Conservation (phyloP, 2,888 invertebrate species). For the Scaptomyza parva region DNA sequence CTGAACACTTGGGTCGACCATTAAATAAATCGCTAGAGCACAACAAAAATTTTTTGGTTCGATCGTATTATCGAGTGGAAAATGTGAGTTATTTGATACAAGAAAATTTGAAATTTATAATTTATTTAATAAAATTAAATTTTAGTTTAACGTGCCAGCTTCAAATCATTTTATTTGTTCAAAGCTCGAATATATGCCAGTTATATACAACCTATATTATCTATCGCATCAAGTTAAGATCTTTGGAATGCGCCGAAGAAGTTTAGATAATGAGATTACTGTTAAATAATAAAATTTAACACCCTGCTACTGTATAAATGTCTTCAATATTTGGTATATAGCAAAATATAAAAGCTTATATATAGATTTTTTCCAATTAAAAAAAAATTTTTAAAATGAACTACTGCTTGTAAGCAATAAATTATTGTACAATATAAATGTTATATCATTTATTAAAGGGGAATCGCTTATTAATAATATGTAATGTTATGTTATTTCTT, state of each 20-base stretch:
- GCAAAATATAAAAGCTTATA: too few relatives aligned
- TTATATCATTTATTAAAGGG: neutral
- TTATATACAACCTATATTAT: conserved; percentile 47
- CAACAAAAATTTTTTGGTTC: conserved; percentile 42
- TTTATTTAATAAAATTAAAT: neutral
- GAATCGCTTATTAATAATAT: neutral
- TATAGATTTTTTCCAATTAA: too few relatives aligned
- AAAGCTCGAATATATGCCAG: conserved; percentile 17
- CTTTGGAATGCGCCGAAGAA: conserved; percentile 37
- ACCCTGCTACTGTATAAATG: too few relatives aligned
- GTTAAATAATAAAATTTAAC: too few relatives aligned
- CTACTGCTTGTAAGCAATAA: neutral
- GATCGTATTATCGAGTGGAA: conserved; percentile 41
- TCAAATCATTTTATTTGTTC: conserved; percentile 41
- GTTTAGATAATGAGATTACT: neutral
- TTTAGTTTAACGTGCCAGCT: conserved; percentile 38
- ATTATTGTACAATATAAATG: neutral
- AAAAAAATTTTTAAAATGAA: neutral
- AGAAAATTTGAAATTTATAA: neutral
- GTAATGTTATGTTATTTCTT: neutral
- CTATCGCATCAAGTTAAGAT: conserved; percentile 32
- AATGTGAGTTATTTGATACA: conserved; percentile 45
- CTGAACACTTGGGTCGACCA: conserved; percentile 15
- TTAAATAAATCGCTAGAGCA: conserved; percentile 41
- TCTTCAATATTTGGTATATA: too few relatives aligned